Conservation (phyloP, 2,888 invertebrate genomes). For the Tryphoninae sp. region DNA sequence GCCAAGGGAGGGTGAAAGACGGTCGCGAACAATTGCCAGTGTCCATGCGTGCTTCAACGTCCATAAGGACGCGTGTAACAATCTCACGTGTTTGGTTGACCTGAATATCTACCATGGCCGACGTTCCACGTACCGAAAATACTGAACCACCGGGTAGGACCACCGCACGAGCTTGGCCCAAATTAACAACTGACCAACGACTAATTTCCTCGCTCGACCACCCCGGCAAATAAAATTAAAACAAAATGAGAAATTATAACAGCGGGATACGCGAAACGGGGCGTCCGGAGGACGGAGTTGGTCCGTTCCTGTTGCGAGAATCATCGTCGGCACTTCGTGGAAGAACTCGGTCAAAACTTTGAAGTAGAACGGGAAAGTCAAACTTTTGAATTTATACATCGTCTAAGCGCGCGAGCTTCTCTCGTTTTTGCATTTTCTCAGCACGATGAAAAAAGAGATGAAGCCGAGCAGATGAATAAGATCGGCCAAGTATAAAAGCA, state of each 20-base stretch:
- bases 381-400: conserved; percentile 57
- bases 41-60: conserved; percentile 25
- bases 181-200: conserved; percentile 49
- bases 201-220: conserved; percentile 40
- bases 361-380: conserved; percentile 46
- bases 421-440: conserved; percentile 36
- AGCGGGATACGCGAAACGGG: conserved; percentile 27
- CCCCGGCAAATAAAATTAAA: conserved; percentile 21
- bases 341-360: conserved; percentile 58
- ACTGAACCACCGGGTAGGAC: conserved; percentile 36
- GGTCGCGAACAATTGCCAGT: conserved; percentile 34
- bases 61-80: conserved; percentile 28
- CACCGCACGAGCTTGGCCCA: conserved; percentile 33
- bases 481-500: conserved; percentile 43
- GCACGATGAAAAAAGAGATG: conserved; percentile 22
- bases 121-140: conserved; percentile 10
- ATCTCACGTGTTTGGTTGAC: conserved; percentile 13
- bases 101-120: conserved; percentile 29
- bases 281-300: conserved; percentile 7
- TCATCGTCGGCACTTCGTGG: conserved; percentile 27
- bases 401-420: conserved; percentile 19
- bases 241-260: conserved; percentile 27
- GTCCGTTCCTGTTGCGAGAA: conserved; percentile 19
- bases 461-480: conserved; percentile 43
- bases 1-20: conserved; percentile 17